Base-by-base conservation (phyloP, 2,113 vertebrate species). In the Hystrix brachyura region DNA sequence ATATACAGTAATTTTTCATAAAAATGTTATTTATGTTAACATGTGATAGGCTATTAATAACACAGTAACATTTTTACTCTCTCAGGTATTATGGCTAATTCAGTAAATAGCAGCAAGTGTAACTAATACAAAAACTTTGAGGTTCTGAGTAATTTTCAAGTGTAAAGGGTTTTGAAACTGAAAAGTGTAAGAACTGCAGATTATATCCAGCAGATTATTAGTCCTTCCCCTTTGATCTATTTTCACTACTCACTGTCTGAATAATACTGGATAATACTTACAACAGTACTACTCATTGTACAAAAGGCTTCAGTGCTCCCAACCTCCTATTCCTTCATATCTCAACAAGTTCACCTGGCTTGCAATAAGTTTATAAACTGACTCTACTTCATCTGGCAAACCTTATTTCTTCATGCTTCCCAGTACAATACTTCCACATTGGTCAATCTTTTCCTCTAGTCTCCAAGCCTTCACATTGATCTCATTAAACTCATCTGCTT, bases 11-110 rank as follows among this genome's bases (percentile, higher is more conserved):
- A 51, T 29, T 94, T 92, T 89, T 80, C 53, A 60, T 21, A 65
- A 93, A 53, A 88, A 90, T 91, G 57, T 80, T 38, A 78, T 51
- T 90, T 94, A n/a, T 48, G 15, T 23, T 89, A 85, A 92, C 13
- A 85, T 69, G 15, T 43, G 21, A 57, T 13, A 32, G 14, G 29
- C 32, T 94, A 57, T 53, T 51, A 71, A 55, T 27, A 78, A 78
- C 69, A 94, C 51, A 71, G 34, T 53, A 65, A 14, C 71, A 51
- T 51, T 81, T 92, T 10, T 25, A 48, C 51, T 76, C 81, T 51
- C 14, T 57, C 34, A 55, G 17, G 13, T 82, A 12, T 64, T 84
- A 65, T 34, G 84, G 51, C 23, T 82, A 53, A 76, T 2, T 74
- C 25, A 11, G 64, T 74, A 64, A 89, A 80, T 10, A 80, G 14